Evolutionary conservation across 2,113 vertebrate species (phyloP).

Genomic region (Xiphorhynchus elegans): DNA sequence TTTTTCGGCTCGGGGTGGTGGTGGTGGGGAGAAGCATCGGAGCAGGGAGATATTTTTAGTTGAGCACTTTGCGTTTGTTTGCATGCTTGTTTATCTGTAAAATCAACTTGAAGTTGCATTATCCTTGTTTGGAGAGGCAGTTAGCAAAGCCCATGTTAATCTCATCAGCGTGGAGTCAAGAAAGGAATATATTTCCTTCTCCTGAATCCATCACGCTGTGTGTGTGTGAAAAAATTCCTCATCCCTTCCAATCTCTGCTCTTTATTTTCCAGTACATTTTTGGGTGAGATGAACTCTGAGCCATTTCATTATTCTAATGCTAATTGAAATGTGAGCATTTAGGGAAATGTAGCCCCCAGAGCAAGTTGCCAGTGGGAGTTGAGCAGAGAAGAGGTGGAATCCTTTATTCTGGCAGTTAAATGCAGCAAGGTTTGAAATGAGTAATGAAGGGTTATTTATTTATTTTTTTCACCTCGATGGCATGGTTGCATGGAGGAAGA

Average conservation of each 20-base stretch:
- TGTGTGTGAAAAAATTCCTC: neutral
- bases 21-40: neutral
- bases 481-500: neutral
- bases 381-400: constrained; percentile 51
- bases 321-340: constrained; percentile 53
- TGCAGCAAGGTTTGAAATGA: constrained; percentile 54
- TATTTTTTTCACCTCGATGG: neutral
- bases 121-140: constrained; percentile 61
- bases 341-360: constrained; percentile 48
- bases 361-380: constrained; percentile 62
- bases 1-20: constrained; percentile 20
- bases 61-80: constrained; percentile 60
- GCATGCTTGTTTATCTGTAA: constrained; percentile 69
- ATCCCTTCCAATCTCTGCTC: constrained; percentile 21
- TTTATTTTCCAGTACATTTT: constrained; percentile 61
- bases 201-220: neutral
- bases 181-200: constrained; percentile 14
- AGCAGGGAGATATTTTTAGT: constrained; percentile 63
- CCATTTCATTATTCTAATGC: constrained; percentile 49
- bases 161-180: constrained; percentile 35
- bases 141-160: constrained; percentile 49
- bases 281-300: constrained; percentile 37
- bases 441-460: constrained; percentile 42
- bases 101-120: constrained; percentile 66
- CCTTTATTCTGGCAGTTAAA: constrained; percentile 45